Evolutionary conservation across 2,113 vertebrate genomes (phyloP).

Genomic region (Chaetops frenatus): DNA sequence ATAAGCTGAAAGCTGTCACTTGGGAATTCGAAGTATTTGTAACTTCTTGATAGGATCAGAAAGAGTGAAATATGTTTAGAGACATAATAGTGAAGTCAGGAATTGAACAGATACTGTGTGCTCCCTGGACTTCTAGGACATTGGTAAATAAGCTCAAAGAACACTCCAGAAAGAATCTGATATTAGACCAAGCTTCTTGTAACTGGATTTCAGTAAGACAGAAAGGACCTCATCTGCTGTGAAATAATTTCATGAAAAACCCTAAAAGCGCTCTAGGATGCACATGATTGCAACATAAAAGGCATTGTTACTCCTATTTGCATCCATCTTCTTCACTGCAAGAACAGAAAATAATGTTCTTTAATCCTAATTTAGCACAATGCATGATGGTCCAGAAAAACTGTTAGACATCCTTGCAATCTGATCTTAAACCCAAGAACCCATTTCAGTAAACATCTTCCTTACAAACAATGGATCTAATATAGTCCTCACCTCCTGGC

Average conservation of each 20-base stretch:
- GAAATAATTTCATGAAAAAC: neutral
- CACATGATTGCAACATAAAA: neutral
- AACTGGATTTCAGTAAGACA: neutral
- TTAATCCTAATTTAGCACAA: neutral
- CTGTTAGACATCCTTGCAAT: neutral
- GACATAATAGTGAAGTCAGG: neutral
- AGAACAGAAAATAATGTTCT: neutral
- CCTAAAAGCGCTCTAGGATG: neutral
- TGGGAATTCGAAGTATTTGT: neutral
- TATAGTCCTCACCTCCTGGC: neutral
- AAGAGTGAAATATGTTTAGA: neutral
- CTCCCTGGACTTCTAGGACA: neutral
- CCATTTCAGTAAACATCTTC: neutral
- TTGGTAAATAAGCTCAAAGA: neutral
- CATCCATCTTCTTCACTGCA: neutral
- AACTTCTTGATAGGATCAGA: neutral
- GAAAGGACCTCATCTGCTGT: neutral
- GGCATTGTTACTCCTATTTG: neutral
- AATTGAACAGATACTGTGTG: neutral
- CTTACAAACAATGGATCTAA: neutral
- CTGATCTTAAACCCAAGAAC: neutral
- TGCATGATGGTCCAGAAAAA: neutral
- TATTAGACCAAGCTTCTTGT: neutral
- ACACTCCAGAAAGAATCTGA: neutral
- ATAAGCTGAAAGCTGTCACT: neutral